Conservation (phyloP, 2,888 invertebrate genomes). For the Callosobruchus maculatus region DNA sequence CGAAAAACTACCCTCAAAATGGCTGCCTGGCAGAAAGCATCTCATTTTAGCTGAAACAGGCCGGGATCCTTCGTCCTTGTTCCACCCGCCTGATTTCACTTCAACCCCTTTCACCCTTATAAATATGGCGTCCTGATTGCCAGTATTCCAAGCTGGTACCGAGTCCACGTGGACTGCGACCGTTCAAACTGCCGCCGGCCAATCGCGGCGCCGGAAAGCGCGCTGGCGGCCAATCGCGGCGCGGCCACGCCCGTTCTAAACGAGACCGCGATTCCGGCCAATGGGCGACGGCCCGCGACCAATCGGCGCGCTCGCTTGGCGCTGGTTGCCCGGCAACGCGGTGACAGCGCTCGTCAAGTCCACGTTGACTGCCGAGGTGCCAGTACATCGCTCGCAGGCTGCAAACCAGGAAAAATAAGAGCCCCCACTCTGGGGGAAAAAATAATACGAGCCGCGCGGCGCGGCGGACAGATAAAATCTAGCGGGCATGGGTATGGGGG, state of each 20-base stretch:
- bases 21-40: constrained; percentile 61
- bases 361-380: constrained; percentile 51
- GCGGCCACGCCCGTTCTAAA: constrained; percentile 40
- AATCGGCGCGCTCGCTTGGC: constrained; percentile 35
- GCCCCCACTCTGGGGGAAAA: constrained; percentile 37
- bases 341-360: constrained; percentile 41
- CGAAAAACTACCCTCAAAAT: constrained; percentile 69
- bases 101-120: constrained; percentile 52
- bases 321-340: constrained; percentile 38
- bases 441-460: constrained; percentile 40
- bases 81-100: constrained; percentile 51
- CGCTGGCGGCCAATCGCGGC: constrained; percentile 12
- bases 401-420: constrained; percentile 50
- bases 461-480: constrained; percentile 48
- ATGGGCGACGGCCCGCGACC: constrained; percentile 28
- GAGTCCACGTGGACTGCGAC: constrained; percentile 45
- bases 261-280: constrained; percentile 35
- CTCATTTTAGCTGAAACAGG: constrained; percentile 52
- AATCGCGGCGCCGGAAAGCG: constrained; percentile 17
- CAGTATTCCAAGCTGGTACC: constrained; percentile 50
- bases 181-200: constrained; percentile 23
- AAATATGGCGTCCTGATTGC: constrained; percentile 55
- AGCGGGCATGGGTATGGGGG: constrained; percentile 43
- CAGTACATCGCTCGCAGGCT: constrained; percentile 49
- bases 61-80: constrained; percentile 49